Percentiles rank a stretch among this genome's conserved stretches.
Conservation (phyloP, 1,140 invertebrate genomes). For the Sweltsa coloradensis region DNA sequence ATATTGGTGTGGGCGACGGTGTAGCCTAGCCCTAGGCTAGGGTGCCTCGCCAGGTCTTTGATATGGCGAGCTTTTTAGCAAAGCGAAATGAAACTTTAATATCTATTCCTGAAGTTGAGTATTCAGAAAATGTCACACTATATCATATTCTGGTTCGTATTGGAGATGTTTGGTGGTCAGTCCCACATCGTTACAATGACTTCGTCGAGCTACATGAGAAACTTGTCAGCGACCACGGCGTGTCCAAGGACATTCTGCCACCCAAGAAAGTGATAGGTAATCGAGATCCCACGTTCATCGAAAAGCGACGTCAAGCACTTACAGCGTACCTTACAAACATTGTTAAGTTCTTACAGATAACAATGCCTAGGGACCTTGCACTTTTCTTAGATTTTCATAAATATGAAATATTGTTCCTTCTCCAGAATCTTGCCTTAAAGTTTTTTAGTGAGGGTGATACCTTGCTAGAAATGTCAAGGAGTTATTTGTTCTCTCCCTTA, state of each 20-base stretch:
- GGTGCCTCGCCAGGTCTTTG: too few species aligned
- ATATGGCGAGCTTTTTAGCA: slow-evolving; percentile 51
- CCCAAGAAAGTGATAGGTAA: slow-evolving; percentile 82
- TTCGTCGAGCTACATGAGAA: slow-evolving; percentile 79
- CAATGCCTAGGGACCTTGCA: slow-evolving; percentile 61
- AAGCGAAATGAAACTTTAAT: slow-evolving; percentile 42
- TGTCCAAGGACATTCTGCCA: slow-evolving; percentile 72
- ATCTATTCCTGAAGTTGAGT: slow-evolving; percentile 40
- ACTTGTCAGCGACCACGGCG: slow-evolving; percentile 60
- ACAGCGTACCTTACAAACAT: slow-evolving; percentile 70
- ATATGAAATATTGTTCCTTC: slow-evolving; percentile 69
- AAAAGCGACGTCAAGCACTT: slow-evolving; percentile 63
- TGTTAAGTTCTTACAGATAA: slow-evolving; percentile 54
- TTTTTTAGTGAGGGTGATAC: slow-evolving; percentile 57
- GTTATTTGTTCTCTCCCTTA: slow-evolving; percentile 53
- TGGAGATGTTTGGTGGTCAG: slow-evolving; percentile 60
- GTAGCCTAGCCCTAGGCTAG: too few species aligned
- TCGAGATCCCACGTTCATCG: slow-evolving; percentile 68
- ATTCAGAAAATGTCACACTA: slow-evolving; percentile 42
- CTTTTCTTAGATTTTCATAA: slow-evolving; percentile 68
- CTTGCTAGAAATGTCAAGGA: slow-evolving; percentile 41
- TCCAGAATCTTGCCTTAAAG: slow-evolving; percentile 61
- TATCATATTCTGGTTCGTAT: slow-evolving; percentile 57
- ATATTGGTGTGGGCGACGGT: too few species aligned
- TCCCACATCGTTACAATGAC: slow-evolving; percentile 77